Evolutionary conservation across 2,113 vertebrate species (phyloP), one percentile per base, ranked within the genome.

Genomic region (Mirza zaza): DNA sequence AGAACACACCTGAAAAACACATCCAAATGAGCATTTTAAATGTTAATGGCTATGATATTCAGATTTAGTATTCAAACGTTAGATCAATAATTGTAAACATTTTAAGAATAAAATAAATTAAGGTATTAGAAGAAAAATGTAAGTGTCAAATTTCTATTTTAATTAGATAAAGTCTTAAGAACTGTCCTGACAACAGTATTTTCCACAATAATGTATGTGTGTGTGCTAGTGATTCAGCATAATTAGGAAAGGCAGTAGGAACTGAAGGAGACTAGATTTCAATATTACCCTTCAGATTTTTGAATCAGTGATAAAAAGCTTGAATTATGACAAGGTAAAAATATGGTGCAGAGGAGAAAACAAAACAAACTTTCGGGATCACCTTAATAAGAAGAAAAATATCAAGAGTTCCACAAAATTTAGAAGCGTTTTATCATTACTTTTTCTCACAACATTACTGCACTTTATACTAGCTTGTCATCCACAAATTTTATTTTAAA

Each of bases 1-100:
- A 99, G 98, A 95, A 99, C 98, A 86, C 99, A 99, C 98, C 99
- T 99, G 98, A 3, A 95, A 96, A 83, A 92, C 90, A 98, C 50
- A 97, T 1, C 12, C 68, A n/a, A 0, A 42, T 15, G 25, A 82
- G 85, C 45, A 55, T 65, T 34, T 34, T 75, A 59, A 95, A 57
- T 59, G 63, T n/a, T 7, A 59, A 0, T 21, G 52, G 5, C 80
- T 25, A 65, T 1, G 20, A 76, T 21, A 39, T n/a, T 50, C 21
- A 17, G 36, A 68, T 17, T 71, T 67, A 34, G 8, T 27, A 87
- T 42, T 34, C 32, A 36, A 39, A 75, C 42, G 55, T 17, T 27
- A 61, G 39, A 59, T 29, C 23, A 36, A 3, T 36, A 39, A 45
- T 71, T 32, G 79, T 6, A 52, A 76, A 55, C 20, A 36, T 50